phyloP scores from a whole-genome alignment of 2,113 vertebrate species.

The Rhizomys pruinosus region DNA sequence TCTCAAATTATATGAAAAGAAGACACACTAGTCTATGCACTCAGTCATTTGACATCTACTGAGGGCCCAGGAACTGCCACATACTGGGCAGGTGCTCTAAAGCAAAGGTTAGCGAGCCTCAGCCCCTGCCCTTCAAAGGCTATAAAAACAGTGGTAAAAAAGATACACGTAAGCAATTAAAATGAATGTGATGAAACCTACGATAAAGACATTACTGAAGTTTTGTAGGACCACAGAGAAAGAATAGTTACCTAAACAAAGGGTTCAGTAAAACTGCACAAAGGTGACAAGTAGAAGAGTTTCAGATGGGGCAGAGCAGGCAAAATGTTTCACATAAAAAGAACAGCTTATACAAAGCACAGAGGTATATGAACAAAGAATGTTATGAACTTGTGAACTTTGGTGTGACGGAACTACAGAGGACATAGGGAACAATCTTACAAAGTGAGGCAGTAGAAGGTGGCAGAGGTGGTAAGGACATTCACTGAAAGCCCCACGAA shows the following conservation, averaged over 20 bases:
- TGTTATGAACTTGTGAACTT: background rate
- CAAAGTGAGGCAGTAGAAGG: background rate
- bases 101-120: background rate
- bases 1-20: background rate
- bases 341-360: background rate
- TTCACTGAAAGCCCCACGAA: background rate
- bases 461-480: background rate
- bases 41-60: background rate
- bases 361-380: background rate
- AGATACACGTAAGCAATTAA: conserved; percentile 20
- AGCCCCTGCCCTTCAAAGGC: background rate
- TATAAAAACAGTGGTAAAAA: background rate
- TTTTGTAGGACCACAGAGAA: conserved; percentile 16
- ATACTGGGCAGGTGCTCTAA: background rate
- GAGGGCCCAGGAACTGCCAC: background rate
- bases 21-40: background rate
- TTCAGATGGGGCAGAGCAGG: background rate
- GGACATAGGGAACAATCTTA: background rate
- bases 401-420: background rate
- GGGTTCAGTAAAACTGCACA: background rate
- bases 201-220: background rate
- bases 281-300: background rate
- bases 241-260: background rate
- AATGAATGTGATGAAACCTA: background rate
- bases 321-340: background rate